Evolutionary conservation across 2,797 vertebrate species (phyloP).

Genomic region (Myripristis jacobus): DNA sequence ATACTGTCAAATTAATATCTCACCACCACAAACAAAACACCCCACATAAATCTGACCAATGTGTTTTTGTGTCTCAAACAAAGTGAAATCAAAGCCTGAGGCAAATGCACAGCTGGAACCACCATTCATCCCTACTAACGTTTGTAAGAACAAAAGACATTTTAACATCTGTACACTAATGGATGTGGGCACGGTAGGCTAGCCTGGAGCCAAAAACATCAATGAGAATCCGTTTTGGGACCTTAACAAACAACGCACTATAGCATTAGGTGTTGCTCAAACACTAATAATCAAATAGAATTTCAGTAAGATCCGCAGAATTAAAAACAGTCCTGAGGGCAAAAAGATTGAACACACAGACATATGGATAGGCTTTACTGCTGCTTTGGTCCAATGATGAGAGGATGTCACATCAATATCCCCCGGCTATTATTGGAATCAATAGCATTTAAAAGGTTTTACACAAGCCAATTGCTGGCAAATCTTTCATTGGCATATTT

Average conservation of each 20-base stretch:
- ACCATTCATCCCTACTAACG: constrained; percentile 26
- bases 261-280: constrained; percentile 45
- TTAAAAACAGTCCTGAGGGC: constrained; percentile 47
- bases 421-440: constrained; percentile 51
- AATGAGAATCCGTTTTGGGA: constrained; percentile 42
- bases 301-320: constrained; percentile 32
- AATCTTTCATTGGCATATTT: constrained; percentile 32
- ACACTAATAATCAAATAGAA: constrained; percentile 38
- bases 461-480: constrained; percentile 47
- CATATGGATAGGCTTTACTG: constrained; percentile 38
- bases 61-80: constrained; percentile 37
- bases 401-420: constrained; percentile 53
- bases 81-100: constrained; percentile 31
- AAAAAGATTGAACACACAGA: constrained; percentile 34
- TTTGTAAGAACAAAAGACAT: constrained; percentile 21
- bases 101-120: constrained; percentile 42
- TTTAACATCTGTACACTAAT: constrained; percentile 48
- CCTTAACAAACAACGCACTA: constrained; percentile 13
- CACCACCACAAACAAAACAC: background rate
- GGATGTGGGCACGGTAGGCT: constrained; percentile 35
- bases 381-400: constrained; percentile 43
- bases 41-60: constrained; percentile 16
- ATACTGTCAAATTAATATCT: constrained; percentile 25
- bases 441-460: constrained; percentile 63
- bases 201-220: constrained; percentile 43